Evolutionary conservation across 2,113 vertebrate genomes (phyloP).

Genomic region (Thalassoma bifasciatum): DNA sequence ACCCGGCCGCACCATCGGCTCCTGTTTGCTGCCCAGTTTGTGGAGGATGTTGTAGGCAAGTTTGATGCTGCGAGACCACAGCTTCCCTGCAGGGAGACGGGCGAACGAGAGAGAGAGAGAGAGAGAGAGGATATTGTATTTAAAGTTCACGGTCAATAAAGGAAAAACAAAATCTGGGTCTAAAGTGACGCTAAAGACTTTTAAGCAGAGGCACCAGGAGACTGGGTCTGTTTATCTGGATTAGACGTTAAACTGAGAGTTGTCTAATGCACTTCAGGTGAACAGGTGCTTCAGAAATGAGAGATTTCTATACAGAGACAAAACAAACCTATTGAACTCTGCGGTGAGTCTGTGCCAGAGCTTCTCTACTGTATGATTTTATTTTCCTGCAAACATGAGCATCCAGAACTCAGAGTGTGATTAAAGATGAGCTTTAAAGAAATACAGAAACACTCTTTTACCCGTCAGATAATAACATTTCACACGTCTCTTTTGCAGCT

Average conservation of each 20-base stretch:
- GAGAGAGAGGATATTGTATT: slow-evolving; percentile 38
- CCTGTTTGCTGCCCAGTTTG: slow-evolving; percentile 98
- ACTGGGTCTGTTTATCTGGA: neutral
- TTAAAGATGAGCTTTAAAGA: too few relatives aligned
- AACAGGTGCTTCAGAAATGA: slow-evolving; percentile 4
- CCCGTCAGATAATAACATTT: too few relatives aligned
- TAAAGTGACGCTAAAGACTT: slow-evolving; percentile 12
- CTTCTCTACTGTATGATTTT: too few relatives aligned
- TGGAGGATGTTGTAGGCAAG: slow-evolving; percentile 99
- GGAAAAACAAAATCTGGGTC: too few relatives aligned
- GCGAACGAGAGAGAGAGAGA: slow-evolving; percentile 26
- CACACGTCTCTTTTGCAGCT: too few relatives aligned
- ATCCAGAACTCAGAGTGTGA: too few relatives aligned
- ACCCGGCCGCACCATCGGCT: slow-evolving; percentile 98
- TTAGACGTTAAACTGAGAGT: slow-evolving; percentile 4
- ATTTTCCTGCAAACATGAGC: too few relatives aligned
- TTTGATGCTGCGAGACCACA: slow-evolving; percentile 99
- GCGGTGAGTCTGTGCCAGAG: too few relatives aligned
- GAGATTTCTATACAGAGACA: neutral
- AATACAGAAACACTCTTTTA: too few relatives aligned
- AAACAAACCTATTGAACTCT: too few relatives aligned
- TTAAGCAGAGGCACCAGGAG: slow-evolving; percentile 6
- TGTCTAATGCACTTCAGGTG: slow-evolving; percentile 6
- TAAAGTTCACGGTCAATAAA: slow-evolving; percentile 7
- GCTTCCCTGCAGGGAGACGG: slow-evolving; percentile 88